Base-by-base conservation (phyloP, 2,797 vertebrate genomes). In the Ptychadena robeensis region DNA sequence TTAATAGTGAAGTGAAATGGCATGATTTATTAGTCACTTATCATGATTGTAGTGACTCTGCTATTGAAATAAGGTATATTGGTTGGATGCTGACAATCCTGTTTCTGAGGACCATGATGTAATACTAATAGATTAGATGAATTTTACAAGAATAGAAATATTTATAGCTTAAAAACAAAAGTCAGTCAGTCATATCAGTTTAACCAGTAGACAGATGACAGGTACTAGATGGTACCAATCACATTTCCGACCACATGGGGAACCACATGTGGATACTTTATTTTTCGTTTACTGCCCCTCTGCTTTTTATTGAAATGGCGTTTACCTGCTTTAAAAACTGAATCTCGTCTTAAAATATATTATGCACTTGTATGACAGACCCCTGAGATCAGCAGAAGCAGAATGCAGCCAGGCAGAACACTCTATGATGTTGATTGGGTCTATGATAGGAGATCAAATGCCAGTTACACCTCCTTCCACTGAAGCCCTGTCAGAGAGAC, bases 381-480 rank as follows among this genome's bases (percentile, higher is more conserved):
- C 12, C 71, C 27, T 44, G 18, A n/a, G 53, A 61, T 4, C 1
- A 25, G 28, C 18, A 35, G 18, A 6, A 57, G 10, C 72, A 35
- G 72, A 53, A 44, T n/a, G 30, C 44, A 53, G 40, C 31, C 28
- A 32, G 30, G 18, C 28, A 66, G 38, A 14, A 2, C 30, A 44
- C 66, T 77, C 63, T 77, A 32, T 66, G 18, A 44, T 53, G 22
- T 35, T 67, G 64, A 67, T 53, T 5, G 30, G 27, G 2, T 6
- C 4, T 37, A 65, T 12, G 61, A 77, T 40, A 75, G 73, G 15
- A 38, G 35, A 75, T 64, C 57, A 35, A 37, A 65, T 32, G 35
- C 74, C 10, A 32, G 38, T 30, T 48, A 53, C 30, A 78, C 22
- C 75, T 27, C 22, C 32, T 25, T 37, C 11, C 53, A 25, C 12